Base-by-base conservation (phyloP, 2,113 vertebrate species). In the Ophthalmolycus amberensis region DNA sequence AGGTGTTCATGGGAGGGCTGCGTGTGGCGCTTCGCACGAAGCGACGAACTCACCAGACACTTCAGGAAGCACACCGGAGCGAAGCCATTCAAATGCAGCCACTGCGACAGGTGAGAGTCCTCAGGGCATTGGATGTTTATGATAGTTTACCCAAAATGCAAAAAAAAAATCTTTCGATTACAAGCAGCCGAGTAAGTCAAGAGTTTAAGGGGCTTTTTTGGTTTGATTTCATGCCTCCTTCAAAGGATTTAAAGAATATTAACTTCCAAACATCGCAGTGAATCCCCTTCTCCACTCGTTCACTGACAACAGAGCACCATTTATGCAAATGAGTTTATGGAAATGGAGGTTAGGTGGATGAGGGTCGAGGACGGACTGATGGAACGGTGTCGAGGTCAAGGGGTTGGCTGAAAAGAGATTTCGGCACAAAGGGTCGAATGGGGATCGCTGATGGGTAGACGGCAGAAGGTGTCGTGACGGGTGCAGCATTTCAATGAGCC, bases 1-100 rank as follows among this genome's bases (percentile, higher is more conserved):
- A 96, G 97, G 95, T 99, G 98, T 94, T 99, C 98, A 63, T 99
- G 98, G 98, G 97, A 98, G 92, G 98, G 98, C 90, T 99, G 98
- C 89, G 96, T 97, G 93, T 99, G 98, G 98, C 96, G 98, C 89
- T 99, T 99, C 92, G 98, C 98, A 91, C 96, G 98, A 77, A 99
- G 98, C 80, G 98, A 99, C 86, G 98, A 99, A 84, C 95, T 99
- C 92, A 99, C 98, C 87, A 96, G 98, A 95, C 98, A 99, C 95
- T 99, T 98, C 97, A 96, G 98, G 95, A 99, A 99, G 96, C 98
- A 99, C 96, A 99, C 98, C 20, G 98, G 98, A 93, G 97, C 97
- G 71, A 99, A 99, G 95, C 98, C 98, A 90, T 99, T 99, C 95
- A 99, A 99, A 96, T 99, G 98, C 95, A 96, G 96, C 89, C 96